Base-by-base conservation (phyloP, 2,113 vertebrate species). In the Nanorana parkeri region DNA sequence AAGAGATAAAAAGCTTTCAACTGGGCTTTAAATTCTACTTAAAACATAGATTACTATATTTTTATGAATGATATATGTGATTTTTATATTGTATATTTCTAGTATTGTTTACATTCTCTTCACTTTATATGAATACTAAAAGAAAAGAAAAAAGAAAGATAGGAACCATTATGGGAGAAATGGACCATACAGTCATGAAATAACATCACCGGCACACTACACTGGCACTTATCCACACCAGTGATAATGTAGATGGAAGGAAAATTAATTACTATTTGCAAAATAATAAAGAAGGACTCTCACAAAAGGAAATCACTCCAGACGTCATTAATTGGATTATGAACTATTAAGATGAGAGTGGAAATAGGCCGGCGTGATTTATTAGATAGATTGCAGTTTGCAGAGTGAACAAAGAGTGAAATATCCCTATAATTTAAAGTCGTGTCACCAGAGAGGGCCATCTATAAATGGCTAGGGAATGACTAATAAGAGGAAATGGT, bases 311-410 rank as follows among this genome's bases (percentile, higher is more conserved):
- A 79, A 79, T 68, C 28, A 36, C 54, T 79, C 63, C 26, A 56
- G 77, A 60, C 36, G 52, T 69, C 65, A 79, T 79, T 68, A 79
- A 79, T 68, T 67, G 66, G 77, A 68, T 68, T 68, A 68, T 75
- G 51, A 68, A 68, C 65, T 79, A 69, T 56, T 68, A 55, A 68
- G 65, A 78, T 78, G 64, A 51, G 29, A 68, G 51, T 64, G 41
- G 24, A 78, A 32, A 21, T 68, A 55, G 17, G 29, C 52, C 55
- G 52, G 7, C 2, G 21, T 58, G 77, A 68, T 68, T 68, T 60
- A 79, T 79, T 41, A 26, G 66, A 79, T 79, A 10, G 58, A 79
- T 68, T 32, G 77, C 77, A 32, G 51, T 68, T 28, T 79, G 77
- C 67, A 16, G 77, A 79, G 65, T 29, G 65, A 58, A 55, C 54